Evolutionary conservation across 1,140 invertebrate species (phyloP).

Genomic region (Halotydeus destructor): DNA sequence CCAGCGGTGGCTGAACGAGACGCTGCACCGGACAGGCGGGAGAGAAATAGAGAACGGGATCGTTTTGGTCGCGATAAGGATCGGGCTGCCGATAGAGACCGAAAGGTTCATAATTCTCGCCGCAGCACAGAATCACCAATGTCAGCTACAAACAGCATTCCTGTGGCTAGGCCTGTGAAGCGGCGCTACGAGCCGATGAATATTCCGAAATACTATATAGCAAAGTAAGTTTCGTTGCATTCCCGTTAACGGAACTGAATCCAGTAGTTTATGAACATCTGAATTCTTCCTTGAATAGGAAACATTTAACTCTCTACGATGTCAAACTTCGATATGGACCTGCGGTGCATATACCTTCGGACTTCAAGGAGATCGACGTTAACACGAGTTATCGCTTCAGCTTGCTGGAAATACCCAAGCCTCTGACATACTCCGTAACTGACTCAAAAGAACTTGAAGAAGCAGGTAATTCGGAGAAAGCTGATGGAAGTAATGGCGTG

Average conservation of each 20-base stretch:
- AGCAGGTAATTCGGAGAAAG: background rate
- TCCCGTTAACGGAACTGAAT: too few relatives aligned
- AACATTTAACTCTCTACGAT: constrained; percentile 5
- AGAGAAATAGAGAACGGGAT: constrained; percentile 1
- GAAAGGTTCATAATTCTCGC: background rate
- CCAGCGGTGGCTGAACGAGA: too few relatives aligned
- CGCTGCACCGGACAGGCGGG: too few relatives aligned
- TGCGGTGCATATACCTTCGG: constrained; percentile 10
- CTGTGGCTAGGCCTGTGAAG: background rate
- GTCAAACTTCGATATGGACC: constrained; percentile 3
- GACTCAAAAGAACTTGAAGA: constrained; percentile 1
- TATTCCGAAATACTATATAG: constrained; percentile 6
- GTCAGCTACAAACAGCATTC: background rate
- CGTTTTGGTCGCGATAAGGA: background rate
- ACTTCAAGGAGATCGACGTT: constrained; percentile 9
- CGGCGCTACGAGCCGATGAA: constrained; percentile 11
- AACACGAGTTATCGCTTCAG: constrained; percentile 5
- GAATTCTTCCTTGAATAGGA: constrained; percentile 2
- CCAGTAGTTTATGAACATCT: background rate
- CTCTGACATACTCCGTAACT: constrained; percentile 7
- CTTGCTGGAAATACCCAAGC: constrained; percentile 9
- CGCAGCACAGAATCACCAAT: constrained; percentile 5
- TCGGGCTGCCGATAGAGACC: background rate
- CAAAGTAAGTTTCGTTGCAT: background rate
- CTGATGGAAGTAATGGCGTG: background rate